Evolutionary conservation across 2,113 vertebrate species (phyloP).

Genomic region (Aleadryas rufinucha): DNA sequence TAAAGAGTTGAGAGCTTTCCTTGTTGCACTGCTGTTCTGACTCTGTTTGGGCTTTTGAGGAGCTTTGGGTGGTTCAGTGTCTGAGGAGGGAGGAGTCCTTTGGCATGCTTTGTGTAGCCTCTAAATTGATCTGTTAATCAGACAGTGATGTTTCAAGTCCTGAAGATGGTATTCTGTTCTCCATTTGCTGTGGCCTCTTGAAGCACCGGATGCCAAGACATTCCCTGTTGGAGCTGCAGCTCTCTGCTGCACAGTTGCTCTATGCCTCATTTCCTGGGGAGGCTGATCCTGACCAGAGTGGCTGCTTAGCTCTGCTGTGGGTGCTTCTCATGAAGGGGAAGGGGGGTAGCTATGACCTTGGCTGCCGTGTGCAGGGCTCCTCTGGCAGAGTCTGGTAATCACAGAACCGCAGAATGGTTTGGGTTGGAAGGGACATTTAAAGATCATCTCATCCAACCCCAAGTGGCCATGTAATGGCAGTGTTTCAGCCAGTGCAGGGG

Average conservation of each 20-base stretch:
- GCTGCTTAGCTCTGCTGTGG: background rate
- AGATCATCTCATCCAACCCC: accelerated
- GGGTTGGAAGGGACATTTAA: background rate
- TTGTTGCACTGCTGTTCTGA: background rate
- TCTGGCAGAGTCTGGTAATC: background rate
- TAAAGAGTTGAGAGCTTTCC: background rate
- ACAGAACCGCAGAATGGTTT: background rate
- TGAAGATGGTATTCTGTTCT: background rate
- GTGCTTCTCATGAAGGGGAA: background rate
- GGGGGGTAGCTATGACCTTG: accelerated
- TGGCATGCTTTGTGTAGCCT: background rate
- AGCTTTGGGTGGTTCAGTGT: background rate
- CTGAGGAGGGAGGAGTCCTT: background rate
- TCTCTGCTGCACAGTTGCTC: background rate
- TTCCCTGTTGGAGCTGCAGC: background rate
- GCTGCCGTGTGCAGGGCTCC: background rate
- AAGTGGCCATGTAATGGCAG: background rate
- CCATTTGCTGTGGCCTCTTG: background rate
- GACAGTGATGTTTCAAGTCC: background rate
- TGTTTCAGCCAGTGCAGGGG: background rate
- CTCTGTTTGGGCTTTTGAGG: background rate
- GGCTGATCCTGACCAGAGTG: background rate
- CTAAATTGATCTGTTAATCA: background rate
- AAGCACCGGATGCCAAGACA: background rate
- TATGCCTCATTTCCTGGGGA: background rate